These are phyloP conservation scores for Podargus strigoides DNA, from an alignment of 2,797 vertebrate genomes.

Conservation along the genomic window DNA sequence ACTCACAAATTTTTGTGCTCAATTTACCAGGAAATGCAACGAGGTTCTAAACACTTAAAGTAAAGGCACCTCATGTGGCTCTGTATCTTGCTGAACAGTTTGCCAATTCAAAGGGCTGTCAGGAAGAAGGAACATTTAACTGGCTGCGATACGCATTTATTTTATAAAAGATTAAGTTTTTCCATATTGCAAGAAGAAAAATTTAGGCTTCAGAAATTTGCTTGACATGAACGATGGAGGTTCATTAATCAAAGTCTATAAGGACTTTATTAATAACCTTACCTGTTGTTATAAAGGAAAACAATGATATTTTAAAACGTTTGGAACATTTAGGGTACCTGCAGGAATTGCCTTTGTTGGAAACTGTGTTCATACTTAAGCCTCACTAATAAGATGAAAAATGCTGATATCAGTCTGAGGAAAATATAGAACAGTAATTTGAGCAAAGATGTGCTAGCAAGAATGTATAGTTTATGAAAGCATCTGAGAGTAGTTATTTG, in stretches of 20 bases:
- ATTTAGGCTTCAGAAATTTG: neutral
- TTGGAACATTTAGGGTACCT: neutral
- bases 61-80: neutral
- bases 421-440: neutral
- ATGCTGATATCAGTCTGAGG: neutral
- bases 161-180: slow-evolving; percentile 8
- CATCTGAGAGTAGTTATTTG: neutral
- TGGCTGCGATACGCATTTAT: neutral
- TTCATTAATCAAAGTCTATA: neutral
- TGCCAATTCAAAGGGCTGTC: neutral
- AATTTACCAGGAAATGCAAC: neutral
- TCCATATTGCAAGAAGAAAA: neutral
- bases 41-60: neutral
- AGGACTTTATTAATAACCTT: neutral
- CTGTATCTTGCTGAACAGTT: neutral
- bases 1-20: neutral
- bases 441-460: neutral
- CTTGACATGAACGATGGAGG: neutral
- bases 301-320: neutral
- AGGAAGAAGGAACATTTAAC: neutral
- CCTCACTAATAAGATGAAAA: neutral
- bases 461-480: neutral
- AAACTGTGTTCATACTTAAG: neutral
- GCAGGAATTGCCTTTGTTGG: neutral
- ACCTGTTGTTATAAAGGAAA: neutral